Percentiles rank a stretch among this genome's conserved stretches.
phyloP scores from a whole-genome alignment of 2,113 vertebrate species.

The Podocnemis expansa region DNA sequence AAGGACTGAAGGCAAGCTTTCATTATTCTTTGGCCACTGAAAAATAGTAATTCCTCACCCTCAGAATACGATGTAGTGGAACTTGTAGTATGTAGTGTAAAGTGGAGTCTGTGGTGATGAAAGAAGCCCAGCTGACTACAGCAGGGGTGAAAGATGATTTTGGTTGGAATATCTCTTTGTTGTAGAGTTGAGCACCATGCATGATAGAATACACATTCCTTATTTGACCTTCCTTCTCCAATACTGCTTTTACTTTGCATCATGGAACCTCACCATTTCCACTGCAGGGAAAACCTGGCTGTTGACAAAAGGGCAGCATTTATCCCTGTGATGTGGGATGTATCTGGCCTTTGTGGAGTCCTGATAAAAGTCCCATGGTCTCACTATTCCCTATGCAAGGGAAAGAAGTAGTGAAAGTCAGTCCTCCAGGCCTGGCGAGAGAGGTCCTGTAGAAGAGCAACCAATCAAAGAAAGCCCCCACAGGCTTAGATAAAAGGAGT shows the following conservation, averaged over 20 bases:
- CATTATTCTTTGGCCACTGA: neutral
- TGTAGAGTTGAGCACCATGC: neutral
- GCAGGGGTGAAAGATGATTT: neutral
- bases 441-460: neutral
- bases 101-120: neutral
- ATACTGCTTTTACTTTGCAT: neutral
- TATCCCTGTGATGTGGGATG: neutral
- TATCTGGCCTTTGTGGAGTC: neutral
- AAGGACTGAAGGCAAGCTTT: neutral
- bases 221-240: neutral
- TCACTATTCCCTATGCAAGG: neutral
- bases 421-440: neutral
- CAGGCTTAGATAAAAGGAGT: neutral
- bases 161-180: neutral
- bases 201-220: neutral
- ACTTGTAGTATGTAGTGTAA: neutral
- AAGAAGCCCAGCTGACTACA: neutral
- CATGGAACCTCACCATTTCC: neutral
- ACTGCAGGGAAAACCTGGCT: neutral
- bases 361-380: neutral
- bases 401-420: neutral
- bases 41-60: neutral
- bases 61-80: neutral
- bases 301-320: neutral
- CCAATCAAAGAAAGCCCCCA: neutral